Evolutionary conservation across 2,113 vertebrate genomes (phyloP), one percentile per base, ranked within the genome.

Genomic region (Tyrannus savana): DNA sequence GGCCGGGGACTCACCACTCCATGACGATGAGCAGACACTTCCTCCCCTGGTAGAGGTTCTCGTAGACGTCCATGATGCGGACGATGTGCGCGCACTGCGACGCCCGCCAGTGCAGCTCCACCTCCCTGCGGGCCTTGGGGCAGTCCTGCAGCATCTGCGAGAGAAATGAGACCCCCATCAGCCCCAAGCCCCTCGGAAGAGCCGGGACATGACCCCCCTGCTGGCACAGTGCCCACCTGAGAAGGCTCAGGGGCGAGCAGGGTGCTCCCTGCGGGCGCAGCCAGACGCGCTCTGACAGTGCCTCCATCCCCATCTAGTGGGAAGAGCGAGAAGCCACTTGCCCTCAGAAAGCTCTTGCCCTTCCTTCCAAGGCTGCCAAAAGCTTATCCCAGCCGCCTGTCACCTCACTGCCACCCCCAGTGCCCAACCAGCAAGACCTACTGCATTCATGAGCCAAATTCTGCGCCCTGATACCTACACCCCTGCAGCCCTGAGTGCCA

Each of bases 11-110:
- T 98, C 82, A 99, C 99, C 99, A 99, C 95, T 99, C 99, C 99
- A 99, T 99, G 93, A 99, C 98, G 30, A 99, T 99, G 83, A 99
- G 99, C 79, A 99, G 98, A 95, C 99, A 99, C 92, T 99, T 99
- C 85, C 97, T 98, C 18, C 98, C 96, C 63, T 99, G 99, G 67
- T 99, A 99, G 22, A 99, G 98, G 94, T 99, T 99, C 96, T 99
- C 99, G 9, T 99, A 99, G 91, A 99, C 99, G 2, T 99, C 99
- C 90, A 99, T 97, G 82, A 99, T 99, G 60, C 98, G 98, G 37
- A 99, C 99, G 12, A 99, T 99, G 97, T 99, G 99, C 0, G 98
- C 66, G 39, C 99, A 99, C 75, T 99, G 99, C 4, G 99, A 99
- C 0, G 99, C 99, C 58, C 99, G 97, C 99, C 99, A 99, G 97